Evolutionary conservation across 37 sponge, comb jelly and placozoan genomes (phyloP).

Genomic region (Spongilla lacustris): DNA sequence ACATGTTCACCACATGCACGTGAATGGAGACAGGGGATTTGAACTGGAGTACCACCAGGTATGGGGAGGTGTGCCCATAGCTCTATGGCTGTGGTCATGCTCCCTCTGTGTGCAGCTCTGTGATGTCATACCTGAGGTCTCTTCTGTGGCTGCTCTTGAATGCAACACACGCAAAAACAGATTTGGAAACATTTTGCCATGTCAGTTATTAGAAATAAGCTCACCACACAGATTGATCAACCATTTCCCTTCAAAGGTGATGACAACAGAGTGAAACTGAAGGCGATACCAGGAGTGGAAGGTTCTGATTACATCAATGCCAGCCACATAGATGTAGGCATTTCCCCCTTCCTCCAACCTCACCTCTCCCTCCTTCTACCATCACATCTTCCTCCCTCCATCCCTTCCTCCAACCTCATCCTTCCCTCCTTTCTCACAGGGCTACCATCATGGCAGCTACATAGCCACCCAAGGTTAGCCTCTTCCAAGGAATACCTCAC

Average conservation of each 20-base stretch:
- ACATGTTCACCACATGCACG: slow-evolving; percentile 71
- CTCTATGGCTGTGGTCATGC: not conserved
- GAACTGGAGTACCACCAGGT: slow-evolving; percentile 69
- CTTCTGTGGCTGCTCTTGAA: slow-evolving; percentile 34
- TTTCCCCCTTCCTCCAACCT: not conserved
- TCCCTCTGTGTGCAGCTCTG: not conserved
- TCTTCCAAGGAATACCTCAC: not conserved
- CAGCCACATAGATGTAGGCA: slow-evolving; percentile 49
- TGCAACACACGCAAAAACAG: slow-evolving; percentile 73
- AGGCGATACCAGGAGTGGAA: slow-evolving; percentile 21
- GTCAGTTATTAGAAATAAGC: slow-evolving; percentile 37
- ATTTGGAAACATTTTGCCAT: slow-evolving; percentile 82
- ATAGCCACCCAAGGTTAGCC: slow-evolving; percentile 82
- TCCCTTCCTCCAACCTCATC: not conserved
- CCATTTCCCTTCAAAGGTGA: slow-evolving; percentile 43
- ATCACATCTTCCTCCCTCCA: too few species aligned
- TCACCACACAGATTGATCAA: not conserved
- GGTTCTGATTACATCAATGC: slow-evolving; percentile 81
- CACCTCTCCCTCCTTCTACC: too few species aligned
- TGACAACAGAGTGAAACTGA: slow-evolving; percentile 45
- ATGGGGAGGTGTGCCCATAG: not conserved
- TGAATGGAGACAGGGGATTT: slow-evolving; percentile 70
- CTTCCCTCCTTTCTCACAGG: slow-evolving; percentile 32
- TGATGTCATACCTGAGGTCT: not conserved
- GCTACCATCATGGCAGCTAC: slow-evolving; percentile 65